Base-by-base conservation (phyloP, 2,888 invertebrate species). In the Globia sparganii region DNA sequence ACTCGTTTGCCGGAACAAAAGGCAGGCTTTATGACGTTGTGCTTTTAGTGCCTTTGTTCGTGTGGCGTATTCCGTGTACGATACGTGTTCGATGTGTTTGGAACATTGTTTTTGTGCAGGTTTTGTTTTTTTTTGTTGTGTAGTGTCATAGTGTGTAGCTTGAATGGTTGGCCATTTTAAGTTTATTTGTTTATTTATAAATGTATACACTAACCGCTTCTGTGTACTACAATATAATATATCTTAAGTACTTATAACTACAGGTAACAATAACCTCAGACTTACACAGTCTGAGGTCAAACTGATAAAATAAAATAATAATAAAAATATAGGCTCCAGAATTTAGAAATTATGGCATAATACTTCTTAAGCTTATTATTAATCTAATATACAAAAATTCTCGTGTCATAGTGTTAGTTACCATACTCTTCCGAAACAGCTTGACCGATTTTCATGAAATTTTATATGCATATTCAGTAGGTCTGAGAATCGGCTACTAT, bases 1-100 rank as follows among this genome's bases (percentile, higher is more conserved):
- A 94, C 92, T 92, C 87, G 89, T 82, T 78, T 46, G 86, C 83
- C 88, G 25, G 84, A 89, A 94, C 92, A 92, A 91, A 93, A 91
- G 90, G 86, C 83, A 70, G 75, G 87, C 84, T 91, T 91, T 90
- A 90, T 91, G 90, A 89, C 83, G 86, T 85, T 86, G 86, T 78
- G 80, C 86, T 90, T 93, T 92, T 92, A 92, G 90, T 90, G 88
- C 76, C 81, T 85, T 89, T 87, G 87, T 90, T 89, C 81, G 81
- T 85, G 73, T 75, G 65, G 69, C 72, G 81, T 80, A 80, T 71
- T 69, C 64, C 81, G 72, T 80, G 84, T 85, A 70, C 77, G 69
- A 81, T 83, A 82, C 78, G 72, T 76, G 77, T 81, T 69, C 75
- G 69, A 64, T 77, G 77, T 80, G 71, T 78, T 78, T 76, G 64